Percentiles rank a stretch among this genome's conserved stretches.
phyloP scores from a whole-genome alignment of 2,113 vertebrate genomes.

The Chrysochloris asiatica region DNA sequence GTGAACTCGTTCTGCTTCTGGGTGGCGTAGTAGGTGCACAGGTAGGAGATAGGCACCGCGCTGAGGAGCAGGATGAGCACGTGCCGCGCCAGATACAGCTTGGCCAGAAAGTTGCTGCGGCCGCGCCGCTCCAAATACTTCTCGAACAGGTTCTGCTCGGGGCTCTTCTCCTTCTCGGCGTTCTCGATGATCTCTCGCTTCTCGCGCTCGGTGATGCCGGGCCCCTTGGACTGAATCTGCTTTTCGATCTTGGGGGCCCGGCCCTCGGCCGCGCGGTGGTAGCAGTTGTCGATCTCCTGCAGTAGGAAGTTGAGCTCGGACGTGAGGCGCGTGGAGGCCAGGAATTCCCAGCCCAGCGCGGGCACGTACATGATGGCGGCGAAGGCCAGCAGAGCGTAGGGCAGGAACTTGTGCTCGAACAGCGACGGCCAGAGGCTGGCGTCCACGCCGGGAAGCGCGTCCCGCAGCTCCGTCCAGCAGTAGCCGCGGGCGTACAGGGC shows the following conservation, averaged over 20 bases:
- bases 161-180: constrained; percentile 98
- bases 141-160: constrained; percentile 98
- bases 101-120: constrained; percentile 98
- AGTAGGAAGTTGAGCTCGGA: constrained; percentile 99
- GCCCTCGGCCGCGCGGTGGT: constrained; percentile 97
- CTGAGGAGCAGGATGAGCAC: constrained; percentile 98
- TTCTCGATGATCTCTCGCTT: constrained; percentile 98
- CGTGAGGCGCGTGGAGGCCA: constrained; percentile 97
- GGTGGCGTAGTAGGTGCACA: constrained; percentile 95
- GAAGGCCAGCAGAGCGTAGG: constrained; percentile 97
- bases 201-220: constrained; percentile 95
- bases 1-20: constrained; percentile 99
- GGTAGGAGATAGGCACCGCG: constrained; percentile 95
- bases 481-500: constrained; percentile 98
- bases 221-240: constrained; percentile 99
- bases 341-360: constrained; percentile 97
- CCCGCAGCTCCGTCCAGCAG: constrained; percentile 99
- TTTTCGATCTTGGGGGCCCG: constrained; percentile 99
- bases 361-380: constrained; percentile 99
- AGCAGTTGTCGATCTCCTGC: constrained; percentile 99
- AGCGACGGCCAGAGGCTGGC: constrained; percentile 94
- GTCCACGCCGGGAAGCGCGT: constrained; percentile 93
- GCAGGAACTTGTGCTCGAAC: constrained; percentile 99
- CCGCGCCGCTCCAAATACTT: constrained; percentile 97
- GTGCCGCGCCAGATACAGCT: constrained; percentile 95